Base-by-base conservation (phyloP, 2,888 invertebrate species). In the Metellina segmentata region DNA sequence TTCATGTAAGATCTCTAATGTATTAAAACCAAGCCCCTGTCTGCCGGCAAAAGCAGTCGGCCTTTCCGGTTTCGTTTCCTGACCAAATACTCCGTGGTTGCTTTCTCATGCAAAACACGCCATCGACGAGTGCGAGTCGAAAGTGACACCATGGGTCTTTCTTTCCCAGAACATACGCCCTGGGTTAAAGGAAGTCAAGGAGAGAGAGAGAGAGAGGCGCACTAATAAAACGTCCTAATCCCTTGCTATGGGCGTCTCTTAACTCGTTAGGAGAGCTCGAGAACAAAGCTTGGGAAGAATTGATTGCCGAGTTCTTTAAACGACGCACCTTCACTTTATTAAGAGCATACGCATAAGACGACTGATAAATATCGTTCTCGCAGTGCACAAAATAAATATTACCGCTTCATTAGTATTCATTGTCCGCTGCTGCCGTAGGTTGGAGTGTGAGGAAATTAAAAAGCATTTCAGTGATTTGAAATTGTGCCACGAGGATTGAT, bases 401-500 rank as follows among this genome's bases (percentile, higher is more conserved):
- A 71, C 61, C 61, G 11, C 69, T 79, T 81, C 72, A 87, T 87
- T 81, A 81, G 87, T 87, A 87, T 87, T 51, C 87, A 81, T 81
- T 87, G 79, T 87, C 70, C 71, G 74, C 51, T 49, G 48, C 19
- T 9, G 74, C 85, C 85, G 16, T 48, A 53, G 82, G 82, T 82
- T 51, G 34, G 34, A 82, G 11, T 52, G 1, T 20, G 13, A 72
- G 78, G 72, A 81, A 87, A 81, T 87, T 81, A 81, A 87, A 86
- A 79, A 70, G 77, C 20, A 48, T 89, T 87, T 89, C 20, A 53
- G 81, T 81, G 48, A 20, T 74, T 75, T 72, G 74, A 81, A 86
- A 78, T 74, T 61, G 74, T 20, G 72, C 78, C 71, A 71, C 70
- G 19, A 20, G 61, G 16, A 34, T 34, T 34, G 34, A 34, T 34